A percentile compares a stretch with the other conserved stretches of the same genome.
Conservation (phyloP, 1,140 invertebrate genomes). For the Amyelois transitella region DNA sequence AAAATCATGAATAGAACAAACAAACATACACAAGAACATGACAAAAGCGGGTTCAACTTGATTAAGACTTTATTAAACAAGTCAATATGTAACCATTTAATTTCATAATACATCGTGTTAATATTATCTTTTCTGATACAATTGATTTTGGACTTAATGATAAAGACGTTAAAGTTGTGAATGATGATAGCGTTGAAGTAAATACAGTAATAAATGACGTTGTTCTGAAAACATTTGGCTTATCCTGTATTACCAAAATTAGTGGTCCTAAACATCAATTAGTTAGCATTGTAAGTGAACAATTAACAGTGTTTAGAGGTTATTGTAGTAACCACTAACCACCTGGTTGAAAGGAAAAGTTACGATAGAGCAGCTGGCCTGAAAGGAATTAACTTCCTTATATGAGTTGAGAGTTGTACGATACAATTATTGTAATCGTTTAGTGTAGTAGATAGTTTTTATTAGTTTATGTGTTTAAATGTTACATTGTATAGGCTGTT, state of each 20-base stretch:
- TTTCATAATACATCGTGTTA: constrained; percentile 5
- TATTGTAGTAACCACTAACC: background rate
- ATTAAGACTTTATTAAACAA: constrained; percentile 30
- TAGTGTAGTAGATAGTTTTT: no score
- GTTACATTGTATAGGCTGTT: no score
- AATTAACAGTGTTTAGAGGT: background rate
- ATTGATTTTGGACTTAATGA: background rate
- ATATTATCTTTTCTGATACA: background rate
- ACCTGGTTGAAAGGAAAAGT: background rate
- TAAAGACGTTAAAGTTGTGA: background rate
- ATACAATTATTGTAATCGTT: no score
- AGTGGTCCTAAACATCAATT: constrained; percentile 4
- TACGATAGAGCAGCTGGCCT: background rate
- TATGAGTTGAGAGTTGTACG: no score
- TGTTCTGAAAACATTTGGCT: background rate
- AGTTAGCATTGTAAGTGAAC: background rate
- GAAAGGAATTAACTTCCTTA: background rate
- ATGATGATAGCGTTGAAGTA: background rate
- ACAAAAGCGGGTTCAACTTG: constrained; percentile 26
- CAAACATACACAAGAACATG: constrained; percentile 25
- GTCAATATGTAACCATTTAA: constrained; percentile 12
- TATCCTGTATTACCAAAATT: background rate
- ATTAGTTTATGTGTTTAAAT: no score
- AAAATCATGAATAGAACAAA: constrained; percentile 1
- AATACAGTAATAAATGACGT: background rate